Base-by-base conservation (phyloP, 2,113 vertebrate genomes). In the Himantopus leucocephalus region DNA sequence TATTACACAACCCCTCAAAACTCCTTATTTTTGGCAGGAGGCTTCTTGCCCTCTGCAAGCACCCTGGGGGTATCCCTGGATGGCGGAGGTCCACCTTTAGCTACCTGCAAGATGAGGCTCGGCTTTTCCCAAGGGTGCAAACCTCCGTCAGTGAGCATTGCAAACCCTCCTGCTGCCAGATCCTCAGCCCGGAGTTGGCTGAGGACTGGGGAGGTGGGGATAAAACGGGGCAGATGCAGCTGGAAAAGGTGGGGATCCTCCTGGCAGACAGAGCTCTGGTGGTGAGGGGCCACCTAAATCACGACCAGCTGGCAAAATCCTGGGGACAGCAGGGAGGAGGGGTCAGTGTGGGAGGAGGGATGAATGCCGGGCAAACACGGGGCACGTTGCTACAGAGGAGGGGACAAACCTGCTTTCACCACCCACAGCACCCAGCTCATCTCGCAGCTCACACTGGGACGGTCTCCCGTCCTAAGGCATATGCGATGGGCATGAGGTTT, bases 401-500 rank as follows among this genome's bases (percentile, higher is more conserved):
- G 78, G 64, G 58, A 83, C 50, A 58, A 50, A 63, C 12, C 37
- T 10, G 37, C 45, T 35, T 10, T 64, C 24, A 1, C 47, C 48
- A 63, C 48, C 39, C 71, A 37, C 8, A 1, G 67, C 48, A 64
- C 39, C 7, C 52, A 18, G 24, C 50, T 71, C 23, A 10, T 29
- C 56, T 30, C 17, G 35, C 63, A 9, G 27, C 50, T 82, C 1
- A 0, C 56, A 4, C 29, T 7, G 37, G 63, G 50, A 63, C 5
- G 0, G 15, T 50, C 16, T 3, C 47, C 12, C 22, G 5, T 22
- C 75, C 29, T 10, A 43, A 47, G 9, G 34, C 1, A 6, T 11
- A 10, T 3, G 35, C 0, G 2, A 45, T 1, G 2, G 27, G 10
- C 48, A 76, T 64, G 84, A 43, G 71, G 16, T 5, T 43, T 24